Evolutionary conservation across 2,113 vertebrate species (phyloP), one percentile per base, ranked within the genome.

Genomic region (Amblyornis subalaris): DNA sequence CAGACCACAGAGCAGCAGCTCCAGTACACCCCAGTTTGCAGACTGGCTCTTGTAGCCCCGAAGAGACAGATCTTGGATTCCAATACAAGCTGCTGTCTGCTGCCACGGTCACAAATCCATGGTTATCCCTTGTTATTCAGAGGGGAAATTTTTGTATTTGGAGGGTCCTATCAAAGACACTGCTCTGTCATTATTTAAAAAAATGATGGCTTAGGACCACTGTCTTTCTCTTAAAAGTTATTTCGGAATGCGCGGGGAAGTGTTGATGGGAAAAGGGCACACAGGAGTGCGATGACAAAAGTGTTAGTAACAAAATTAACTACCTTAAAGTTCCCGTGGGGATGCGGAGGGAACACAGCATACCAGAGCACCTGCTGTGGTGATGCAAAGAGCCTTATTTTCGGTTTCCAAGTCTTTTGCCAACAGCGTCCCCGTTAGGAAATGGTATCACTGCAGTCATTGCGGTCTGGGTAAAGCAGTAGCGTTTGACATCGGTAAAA

Each of bases 391-490:
- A 60, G 35, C 29, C 12, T 67, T 38, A 5, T 0, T 66, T 78
- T 40, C 28, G 10, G 5, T 54, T 73, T 66, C n/a, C 18, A 47
- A 38, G 42, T 23, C 42, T 79, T 33, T 29, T 8, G 33, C 64
- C 54, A 64, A 20, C 22, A 70, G 74, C 5, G 14, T 55, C 44
- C 38, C 36, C 57, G 4, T 35, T 3, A 71, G 38, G 83, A 42
- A 65, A 18, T 0, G 0, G 64, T 25, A 9, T 17, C 44, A 4
- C 24, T 18, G 64, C 45, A 26, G 23, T 16, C 23, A 0, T 4
- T 22, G 36, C 3, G 14, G 7, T 3, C 6, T 1, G 70, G 36
- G 31, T 10, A 6, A 44, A 53, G 70, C 45, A n/a, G 55, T 1
- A 10, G 48, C 55, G 62, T 5, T 2, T 25, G 44, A 23, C n/a